Conservation (phyloP, 2,888 invertebrate species). For the Lasius platythorax region DNA sequence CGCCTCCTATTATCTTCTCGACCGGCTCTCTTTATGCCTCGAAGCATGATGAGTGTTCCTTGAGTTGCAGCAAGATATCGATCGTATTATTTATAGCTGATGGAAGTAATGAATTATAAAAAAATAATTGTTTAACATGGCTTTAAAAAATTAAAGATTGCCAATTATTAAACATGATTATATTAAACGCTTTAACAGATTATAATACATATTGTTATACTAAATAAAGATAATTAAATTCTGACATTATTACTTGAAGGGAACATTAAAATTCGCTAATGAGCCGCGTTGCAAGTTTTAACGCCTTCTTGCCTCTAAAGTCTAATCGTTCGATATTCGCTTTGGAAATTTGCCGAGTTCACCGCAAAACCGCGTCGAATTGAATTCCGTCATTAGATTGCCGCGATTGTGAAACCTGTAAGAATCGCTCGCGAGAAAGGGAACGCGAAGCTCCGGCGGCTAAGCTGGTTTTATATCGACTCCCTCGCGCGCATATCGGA, state of each 20-base stretch:
- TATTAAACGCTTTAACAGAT: not conserved
- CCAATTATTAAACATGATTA: not conserved
- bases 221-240: not conserved
- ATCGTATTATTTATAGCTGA: not conserved
- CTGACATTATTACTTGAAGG: not conserved
- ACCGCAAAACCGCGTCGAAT: constrained; percentile 50
- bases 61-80: not conserved
- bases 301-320: not conserved
- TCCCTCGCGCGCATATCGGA: not conserved
- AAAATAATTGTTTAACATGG: not conserved
- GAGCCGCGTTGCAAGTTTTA: not conserved
- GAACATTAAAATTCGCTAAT: constrained; percentile 1
- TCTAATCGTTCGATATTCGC: constrained; percentile 9
- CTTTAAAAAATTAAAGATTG: not conserved
- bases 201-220: not conserved
- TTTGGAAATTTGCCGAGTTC: constrained; percentile 25
- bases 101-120: not conserved
- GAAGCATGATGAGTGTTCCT: not conserved
- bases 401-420: constrained; percentile 32
- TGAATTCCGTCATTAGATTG: constrained; percentile 21
- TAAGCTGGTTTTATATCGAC: not conserved
- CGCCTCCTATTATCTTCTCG: not conserved
- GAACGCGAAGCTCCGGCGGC: not conserved
- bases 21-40: not conserved
- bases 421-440: constrained; percentile 12